A percentile compares a stretch with the other conserved stretches of the same genome.
Conservation (phyloP, 2,888 invertebrate genomes). For the Dryadula phaetusa region DNA sequence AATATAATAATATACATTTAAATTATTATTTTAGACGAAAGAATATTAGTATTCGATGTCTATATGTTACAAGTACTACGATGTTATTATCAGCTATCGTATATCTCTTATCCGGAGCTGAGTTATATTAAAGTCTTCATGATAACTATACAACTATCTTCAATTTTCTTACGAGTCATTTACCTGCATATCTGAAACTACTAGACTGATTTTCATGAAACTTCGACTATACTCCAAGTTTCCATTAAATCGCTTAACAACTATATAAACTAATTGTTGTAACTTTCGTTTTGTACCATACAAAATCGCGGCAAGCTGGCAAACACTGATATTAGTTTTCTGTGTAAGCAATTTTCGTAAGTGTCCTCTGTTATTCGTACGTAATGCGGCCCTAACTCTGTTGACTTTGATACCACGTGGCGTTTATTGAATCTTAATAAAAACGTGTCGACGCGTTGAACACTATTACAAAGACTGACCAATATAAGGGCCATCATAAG, state of each 20-base stretch:
- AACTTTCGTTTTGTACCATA: slow-evolving; percentile 45
- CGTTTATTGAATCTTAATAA: slow-evolving; percentile 73
- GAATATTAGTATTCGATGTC: too few relatives aligned
- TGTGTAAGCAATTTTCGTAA: slow-evolving; percentile 82
- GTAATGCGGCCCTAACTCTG: slow-evolving; percentile 65
- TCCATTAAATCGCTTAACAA: background rate
- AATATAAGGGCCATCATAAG: background rate
- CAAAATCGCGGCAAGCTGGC: slow-evolving; percentile 69
- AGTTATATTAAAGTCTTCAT: too few relatives aligned
- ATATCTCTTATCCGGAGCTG: too few relatives aligned
- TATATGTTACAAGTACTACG: too few relatives aligned
- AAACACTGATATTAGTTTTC: slow-evolving; percentile 84
- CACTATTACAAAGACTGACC: slow-evolving; percentile 43
- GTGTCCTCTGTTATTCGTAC: slow-evolving; percentile 77
- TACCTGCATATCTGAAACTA: too few relatives aligned
- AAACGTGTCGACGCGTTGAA: slow-evolving; percentile 52
- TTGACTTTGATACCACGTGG: slow-evolving; percentile 62
- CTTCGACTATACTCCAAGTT: too few relatives aligned
- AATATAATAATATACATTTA: too few relatives aligned
- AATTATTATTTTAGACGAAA: too few relatives aligned
- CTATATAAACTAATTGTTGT: background rate
- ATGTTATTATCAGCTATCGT: too few relatives aligned
- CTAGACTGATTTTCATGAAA: too few relatives aligned
- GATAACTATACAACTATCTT: too few relatives aligned
- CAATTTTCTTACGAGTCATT: too few relatives aligned